These are phyloP conservation scores for Tamandua tetradactyla DNA, from an alignment of 2,797 vertebrate genomes.

Conservation along the genomic window DNA sequence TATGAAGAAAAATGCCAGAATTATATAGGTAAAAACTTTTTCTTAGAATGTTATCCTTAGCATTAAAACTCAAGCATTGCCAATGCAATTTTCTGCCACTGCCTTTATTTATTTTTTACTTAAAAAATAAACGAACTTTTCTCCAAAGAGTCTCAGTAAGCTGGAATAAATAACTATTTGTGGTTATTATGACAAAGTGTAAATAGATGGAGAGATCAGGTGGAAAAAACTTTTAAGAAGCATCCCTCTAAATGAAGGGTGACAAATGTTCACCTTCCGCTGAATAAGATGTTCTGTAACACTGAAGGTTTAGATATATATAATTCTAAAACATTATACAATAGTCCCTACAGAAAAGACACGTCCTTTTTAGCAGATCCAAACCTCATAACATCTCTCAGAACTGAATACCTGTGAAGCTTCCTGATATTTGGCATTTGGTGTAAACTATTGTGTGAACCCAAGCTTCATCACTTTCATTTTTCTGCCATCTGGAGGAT, in stretches of 20 bases:
- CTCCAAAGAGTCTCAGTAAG: not conserved
- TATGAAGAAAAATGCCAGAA: conserved; percentile 58
- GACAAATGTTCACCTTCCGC: not conserved
- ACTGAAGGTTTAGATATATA: not conserved
- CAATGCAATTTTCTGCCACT: not conserved
- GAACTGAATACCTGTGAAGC: conserved; percentile 76
- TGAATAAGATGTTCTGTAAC: not conserved
- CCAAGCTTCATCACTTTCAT: conserved; percentile 84
- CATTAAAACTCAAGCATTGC: conserved; percentile 38
- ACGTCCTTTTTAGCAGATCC: conserved; percentile 58
- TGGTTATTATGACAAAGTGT: conserved; percentile 20
- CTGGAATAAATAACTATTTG: not conserved
- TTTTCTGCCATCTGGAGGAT: conserved; percentile 86
- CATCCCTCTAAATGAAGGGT: conserved; percentile 33
- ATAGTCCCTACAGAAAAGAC: conserved; percentile 26
- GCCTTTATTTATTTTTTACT: not conserved
- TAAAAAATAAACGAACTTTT: not conserved
- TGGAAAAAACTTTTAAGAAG: conserved; percentile 5
- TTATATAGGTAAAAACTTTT: conserved; percentile 57
- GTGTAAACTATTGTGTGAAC: conserved; percentile 78
- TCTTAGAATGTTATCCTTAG: conserved; percentile 8
- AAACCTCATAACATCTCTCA: conserved; percentile 67
- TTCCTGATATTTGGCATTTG: conserved; percentile 79
- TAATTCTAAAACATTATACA: not conserved
- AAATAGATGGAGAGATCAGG: conserved; percentile 18